phyloP scores from a whole-genome alignment of 2,113 vertebrate species.

The Procavia capensis region DNA sequence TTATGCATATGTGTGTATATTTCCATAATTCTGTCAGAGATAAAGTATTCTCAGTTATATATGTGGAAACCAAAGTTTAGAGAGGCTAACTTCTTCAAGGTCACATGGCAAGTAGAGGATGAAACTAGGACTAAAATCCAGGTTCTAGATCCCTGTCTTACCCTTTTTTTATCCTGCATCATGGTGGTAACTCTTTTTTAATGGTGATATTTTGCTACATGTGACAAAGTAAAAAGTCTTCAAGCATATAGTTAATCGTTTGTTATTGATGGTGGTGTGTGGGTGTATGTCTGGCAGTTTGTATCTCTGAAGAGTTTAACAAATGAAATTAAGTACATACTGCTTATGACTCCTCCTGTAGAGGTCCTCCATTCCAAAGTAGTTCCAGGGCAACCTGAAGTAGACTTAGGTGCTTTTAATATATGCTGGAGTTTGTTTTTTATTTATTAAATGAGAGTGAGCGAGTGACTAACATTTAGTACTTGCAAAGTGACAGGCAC shows the following conservation, averaged over 20 bases:
- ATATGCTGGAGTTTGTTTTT: neutral
- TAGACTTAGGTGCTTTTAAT: neutral
- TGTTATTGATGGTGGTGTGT: neutral
- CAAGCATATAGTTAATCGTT: neutral
- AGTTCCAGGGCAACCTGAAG: neutral
- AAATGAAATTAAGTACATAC: neutral
- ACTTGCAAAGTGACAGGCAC: neutral
- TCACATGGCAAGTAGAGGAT: no score
- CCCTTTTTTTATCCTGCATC: neutral
- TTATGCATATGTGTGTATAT: neutral
- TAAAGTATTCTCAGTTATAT: neutral
- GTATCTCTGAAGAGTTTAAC: neutral
- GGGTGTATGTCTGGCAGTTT: neutral
- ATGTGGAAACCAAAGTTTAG: neutral
- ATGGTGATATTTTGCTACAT: neutral
- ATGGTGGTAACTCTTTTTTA: neutral
- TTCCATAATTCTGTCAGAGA: neutral
- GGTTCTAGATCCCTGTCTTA: neutral
- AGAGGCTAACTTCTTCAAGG: no score
- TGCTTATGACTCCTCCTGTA: neutral
- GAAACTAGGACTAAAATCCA: neutral
- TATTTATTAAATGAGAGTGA: neutral
- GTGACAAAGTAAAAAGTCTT: neutral
- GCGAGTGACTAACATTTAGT: neutral
- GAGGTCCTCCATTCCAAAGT: neutral